Evolutionary conservation across 2,797 vertebrate genomes (phyloP), one percentile per base, ranked within the genome.

Genomic region (Apogon hyalosoma): DNA sequence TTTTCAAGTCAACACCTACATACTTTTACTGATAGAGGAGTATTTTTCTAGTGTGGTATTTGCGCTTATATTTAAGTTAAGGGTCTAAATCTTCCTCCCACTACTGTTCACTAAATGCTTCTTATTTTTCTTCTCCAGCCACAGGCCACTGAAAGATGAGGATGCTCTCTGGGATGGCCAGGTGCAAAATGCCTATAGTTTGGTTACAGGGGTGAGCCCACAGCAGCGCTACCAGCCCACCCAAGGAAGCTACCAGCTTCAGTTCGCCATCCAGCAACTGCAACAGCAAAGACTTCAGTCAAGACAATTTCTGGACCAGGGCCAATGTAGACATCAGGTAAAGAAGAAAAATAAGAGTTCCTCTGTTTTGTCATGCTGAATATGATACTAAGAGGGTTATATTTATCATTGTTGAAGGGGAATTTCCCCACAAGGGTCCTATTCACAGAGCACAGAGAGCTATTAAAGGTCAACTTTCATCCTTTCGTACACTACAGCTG

Each of bases 221-320:
- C 90, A 90, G 62, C 91, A 90, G 46, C 89, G 19, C 60, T 81
- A 88, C 56, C 90, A 92, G 56, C 81, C 94, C 63, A 75, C 88
- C 0, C 79, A 92, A 0, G 93, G 92, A 57, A 95, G 92, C 69
- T 95, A 94, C 92, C 96, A 96, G 65, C 93, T 97, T 59, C 95
- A 95, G 82, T 96, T 96, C 77, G 95, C 96, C 53, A 93, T 95
- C 76, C 96, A 96, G 81, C 95, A 96, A 21, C 94, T 97, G 21
- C 95, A 97, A 70, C 95, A 97, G 69, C 97, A 98, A 76, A 95
- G 94, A 69, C 90, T 92, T 62, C 94, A 95, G 84, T 94, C 95
- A 55, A 91, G 36, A 53, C 95, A 94, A 53, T 86, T 95, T 55
- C 88, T 95, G 82, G 94, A 97, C 71, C 96, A 95, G 77, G 95